Conservation (phyloP, 2,888 invertebrate genomes). For the Drosophila villosipedis region DNA sequence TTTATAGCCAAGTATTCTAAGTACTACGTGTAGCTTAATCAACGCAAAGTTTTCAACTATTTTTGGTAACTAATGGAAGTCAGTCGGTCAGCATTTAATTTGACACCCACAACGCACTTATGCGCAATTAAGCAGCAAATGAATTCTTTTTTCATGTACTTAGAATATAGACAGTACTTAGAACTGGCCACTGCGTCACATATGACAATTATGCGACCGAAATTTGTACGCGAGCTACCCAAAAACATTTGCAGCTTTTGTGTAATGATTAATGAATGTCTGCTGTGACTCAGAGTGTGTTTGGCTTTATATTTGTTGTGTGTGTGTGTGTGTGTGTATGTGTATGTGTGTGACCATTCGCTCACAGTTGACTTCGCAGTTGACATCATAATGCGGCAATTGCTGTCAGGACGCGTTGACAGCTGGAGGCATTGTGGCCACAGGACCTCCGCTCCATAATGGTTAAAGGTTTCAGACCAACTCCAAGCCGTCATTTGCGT, state of each 20-base stretch:
- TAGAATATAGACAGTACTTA: constrained; percentile 12
- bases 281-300: constrained; percentile 6
- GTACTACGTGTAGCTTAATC: background rate
- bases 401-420: constrained; percentile 68
- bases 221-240: constrained; percentile 41
- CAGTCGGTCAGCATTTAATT: background rate
- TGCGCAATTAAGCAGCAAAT: constrained; percentile 71
- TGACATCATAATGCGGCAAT: constrained; percentile 76
- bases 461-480: constrained; percentile 44
- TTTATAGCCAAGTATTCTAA: background rate
- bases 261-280: constrained; percentile 69
- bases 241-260: constrained; percentile 49
- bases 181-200: constrained; percentile 24
- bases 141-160: constrained; percentile 42
- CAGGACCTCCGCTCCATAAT: constrained; percentile 3
- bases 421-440: constrained; percentile 46
- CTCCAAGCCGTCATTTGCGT: constrained; percentile 25
- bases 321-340: constrained; percentile 9
- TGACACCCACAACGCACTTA: constrained; percentile 38
- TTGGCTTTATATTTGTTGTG: constrained; percentile 6
- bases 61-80: constrained; percentile 17
- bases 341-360: constrained; percentile 17
- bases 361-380: constrained; percentile 67
- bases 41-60: background rate
- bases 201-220: constrained; percentile 68